Conservation (phyloP, 2,113 vertebrate species). For the Rattus rattus region DNA sequence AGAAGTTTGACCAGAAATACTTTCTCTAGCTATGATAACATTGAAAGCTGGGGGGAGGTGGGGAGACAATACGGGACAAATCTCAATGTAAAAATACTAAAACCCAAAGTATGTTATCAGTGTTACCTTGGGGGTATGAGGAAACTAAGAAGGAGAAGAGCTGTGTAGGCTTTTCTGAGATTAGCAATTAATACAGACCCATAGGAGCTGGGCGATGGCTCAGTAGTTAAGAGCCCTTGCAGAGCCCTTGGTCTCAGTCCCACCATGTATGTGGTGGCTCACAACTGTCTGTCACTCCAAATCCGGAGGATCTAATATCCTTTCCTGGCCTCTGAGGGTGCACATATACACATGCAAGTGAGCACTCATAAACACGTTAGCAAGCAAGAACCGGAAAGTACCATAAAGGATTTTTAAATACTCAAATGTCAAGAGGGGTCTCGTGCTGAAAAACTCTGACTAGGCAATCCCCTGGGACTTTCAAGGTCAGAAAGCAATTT, state of each 20-base stretch:
- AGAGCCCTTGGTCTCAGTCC: neutral
- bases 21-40: slow-evolving; percentile 27
- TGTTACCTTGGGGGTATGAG: neutral
- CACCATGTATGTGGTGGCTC: neutral
- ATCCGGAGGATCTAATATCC: neutral
- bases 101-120: neutral
- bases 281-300: neutral
- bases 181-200: slow-evolving; percentile 22
- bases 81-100: neutral
- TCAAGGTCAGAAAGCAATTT: slow-evolving; percentile 32
- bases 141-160: neutral
- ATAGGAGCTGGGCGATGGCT: neutral
- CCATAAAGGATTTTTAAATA: slow-evolving; percentile 39
- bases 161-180: neutral
- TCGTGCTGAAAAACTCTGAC: neutral
- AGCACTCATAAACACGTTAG: neutral
- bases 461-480: slow-evolving; percentile 53
- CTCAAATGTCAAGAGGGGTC: neutral
- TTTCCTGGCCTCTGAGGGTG: neutral
- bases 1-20: slow-evolving; percentile 36
- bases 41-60: neutral
- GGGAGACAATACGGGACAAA: neutral
- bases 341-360: neutral
- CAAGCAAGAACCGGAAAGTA: slow-evolving; percentile 60
- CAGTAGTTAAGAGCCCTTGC: neutral